Conservation (phyloP, 2,888 invertebrate genomes). For the Gastrophysa polygoni region DNA sequence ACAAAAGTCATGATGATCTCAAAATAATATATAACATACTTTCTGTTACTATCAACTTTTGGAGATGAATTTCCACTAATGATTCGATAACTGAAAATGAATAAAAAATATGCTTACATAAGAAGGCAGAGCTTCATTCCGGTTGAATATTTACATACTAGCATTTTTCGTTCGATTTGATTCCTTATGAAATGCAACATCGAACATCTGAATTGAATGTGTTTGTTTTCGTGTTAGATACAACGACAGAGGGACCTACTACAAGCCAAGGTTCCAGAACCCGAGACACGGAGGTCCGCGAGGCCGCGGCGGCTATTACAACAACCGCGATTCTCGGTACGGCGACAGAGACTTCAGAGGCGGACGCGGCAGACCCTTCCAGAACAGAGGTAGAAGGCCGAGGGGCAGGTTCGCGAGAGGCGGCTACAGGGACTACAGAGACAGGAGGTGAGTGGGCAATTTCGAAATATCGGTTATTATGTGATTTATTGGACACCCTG, state of each 20-base stretch:
- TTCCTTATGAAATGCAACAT: slow-evolving; percentile 52
- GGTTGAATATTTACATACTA: too few relatives aligned
- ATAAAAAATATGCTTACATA: too few relatives aligned
- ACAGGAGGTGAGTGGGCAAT: slow-evolving; percentile 62
- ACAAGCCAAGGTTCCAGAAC: slow-evolving; percentile 77
- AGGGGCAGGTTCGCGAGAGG: slow-evolving; percentile 54
- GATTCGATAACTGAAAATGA: too few relatives aligned
- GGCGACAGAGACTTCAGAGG: slow-evolving; percentile 52
- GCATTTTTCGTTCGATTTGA: too few relatives aligned
- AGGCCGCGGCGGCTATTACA: slow-evolving; percentile 56
- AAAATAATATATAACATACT: too few relatives aligned
- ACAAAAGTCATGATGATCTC: too few relatives aligned
- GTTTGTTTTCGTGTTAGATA: slow-evolving; percentile 55
- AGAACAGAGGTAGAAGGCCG: slow-evolving; percentile 48
- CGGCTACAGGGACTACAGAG: slow-evolving; percentile 71
- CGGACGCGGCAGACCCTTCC: slow-evolving; percentile 56
- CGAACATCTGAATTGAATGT: too few relatives aligned
- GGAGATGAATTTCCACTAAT: too few relatives aligned
- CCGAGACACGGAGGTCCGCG: slow-evolving; percentile 62
- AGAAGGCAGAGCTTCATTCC: too few relatives aligned
- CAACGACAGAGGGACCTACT: slow-evolving; percentile 77
- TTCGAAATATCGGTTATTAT: too few relatives aligned
- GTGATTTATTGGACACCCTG: too few relatives aligned
- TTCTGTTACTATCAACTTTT: too few relatives aligned
- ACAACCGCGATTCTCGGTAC: slow-evolving; percentile 54